Evolutionary conservation across 2,888 invertebrate genomes (phyloP).

Genomic region (Parasteatoda lunata): DNA sequence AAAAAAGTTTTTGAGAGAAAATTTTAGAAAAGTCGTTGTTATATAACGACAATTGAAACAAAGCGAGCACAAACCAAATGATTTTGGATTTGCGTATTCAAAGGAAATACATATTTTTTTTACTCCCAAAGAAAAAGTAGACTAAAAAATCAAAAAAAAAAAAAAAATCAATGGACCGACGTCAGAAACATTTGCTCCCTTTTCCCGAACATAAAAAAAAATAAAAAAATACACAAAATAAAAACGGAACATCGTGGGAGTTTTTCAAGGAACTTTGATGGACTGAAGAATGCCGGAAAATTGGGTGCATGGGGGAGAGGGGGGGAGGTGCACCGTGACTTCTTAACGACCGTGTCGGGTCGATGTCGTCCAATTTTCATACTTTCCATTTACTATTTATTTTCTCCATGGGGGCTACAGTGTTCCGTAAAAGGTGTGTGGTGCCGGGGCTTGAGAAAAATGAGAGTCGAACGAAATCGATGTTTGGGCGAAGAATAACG

Average conservation of each 20-base stretch:
- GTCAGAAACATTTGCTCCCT: background rate
- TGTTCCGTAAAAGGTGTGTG: background rate
- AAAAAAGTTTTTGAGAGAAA: no score
- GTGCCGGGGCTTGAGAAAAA: background rate
- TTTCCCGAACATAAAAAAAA: background rate
- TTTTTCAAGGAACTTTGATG: background rate
- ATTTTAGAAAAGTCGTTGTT: no score
- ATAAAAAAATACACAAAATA: no score
- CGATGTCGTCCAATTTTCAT: slow-evolving; percentile 1
- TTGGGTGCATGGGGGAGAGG: no score
- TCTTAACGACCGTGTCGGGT: background rate
- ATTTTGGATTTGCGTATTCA: background rate
- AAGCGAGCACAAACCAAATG: no score
- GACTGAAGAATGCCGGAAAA: background rate
- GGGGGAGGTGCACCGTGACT: background rate
- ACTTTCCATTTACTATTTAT: slow-evolving; percentile 1
- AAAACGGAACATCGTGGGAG: background rate
- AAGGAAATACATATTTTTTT: background rate
- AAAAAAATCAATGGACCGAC: background rate
- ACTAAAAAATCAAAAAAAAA: background rate
- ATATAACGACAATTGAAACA: no score
- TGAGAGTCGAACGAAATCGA: background rate
- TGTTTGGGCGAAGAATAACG: background rate
- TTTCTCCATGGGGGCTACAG: background rate
- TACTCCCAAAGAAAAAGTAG: background rate